Base-by-base conservation (phyloP, 1,140 invertebrate species). In the Drosophila repletoides region DNA sequence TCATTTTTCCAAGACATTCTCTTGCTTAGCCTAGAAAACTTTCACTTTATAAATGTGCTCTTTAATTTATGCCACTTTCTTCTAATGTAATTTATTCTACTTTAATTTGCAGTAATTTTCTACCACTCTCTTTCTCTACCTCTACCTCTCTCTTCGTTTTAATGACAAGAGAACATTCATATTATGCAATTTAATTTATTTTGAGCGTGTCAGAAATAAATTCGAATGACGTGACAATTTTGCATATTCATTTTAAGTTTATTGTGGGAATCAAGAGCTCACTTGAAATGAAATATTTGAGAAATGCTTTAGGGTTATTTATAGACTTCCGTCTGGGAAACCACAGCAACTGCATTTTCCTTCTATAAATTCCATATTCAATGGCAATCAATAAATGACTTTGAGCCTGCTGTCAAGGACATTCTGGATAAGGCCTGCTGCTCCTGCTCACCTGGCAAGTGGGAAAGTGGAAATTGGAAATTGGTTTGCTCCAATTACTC, bases 171-270 rank as follows among this genome's bases (percentile, higher is more conserved):
- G n/a, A n/a, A 28, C 41, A 19, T 19, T 15, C 7, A 41, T 22
- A 41, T 79, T 70, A 71, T 79, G 71, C 56, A 79, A 79, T 61
- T 58, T 66, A 45, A 43, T 61, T 63, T 56, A 33, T 5, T 59
- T 56, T 19, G 51, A 64, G 58, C 58, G 48, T 60, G 55, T 40
- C 26, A 34, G 46, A 72, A 68, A 55, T 53, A 73, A 12, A 58
- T 53, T 63, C 59, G 34, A 58, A 58, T 76, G 43, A 83, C 79
- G 79, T 83, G 79, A 83, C 79, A 52, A 64, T 83, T 74, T 49
- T 15, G 43, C 60, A 70, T 84, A 77, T 67, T 56, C n/a, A 40
- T 26, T 31, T 24, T 31, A 14, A 46, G n/a, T 36, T 29, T 28
- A 48, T 43, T 59, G 49, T 21, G 17, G 4, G 33, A 19, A 34